Evolutionary conservation across 2,888 invertebrate species (phyloP).

Genomic region (Nemapogon koenigi): DNA sequence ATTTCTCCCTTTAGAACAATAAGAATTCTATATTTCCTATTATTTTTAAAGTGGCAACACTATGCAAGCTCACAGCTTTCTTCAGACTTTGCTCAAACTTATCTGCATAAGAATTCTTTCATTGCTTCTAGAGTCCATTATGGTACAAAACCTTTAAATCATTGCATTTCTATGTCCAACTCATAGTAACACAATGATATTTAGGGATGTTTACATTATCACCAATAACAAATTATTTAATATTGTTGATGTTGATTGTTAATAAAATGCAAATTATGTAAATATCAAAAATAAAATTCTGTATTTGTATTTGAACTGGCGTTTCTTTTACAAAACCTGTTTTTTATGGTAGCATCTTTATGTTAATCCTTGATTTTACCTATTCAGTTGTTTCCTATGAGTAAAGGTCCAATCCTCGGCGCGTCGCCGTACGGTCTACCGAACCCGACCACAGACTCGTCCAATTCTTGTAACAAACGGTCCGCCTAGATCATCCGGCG

Average conservation of each 20-base stretch:
- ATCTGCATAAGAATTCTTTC: constrained; percentile 34
- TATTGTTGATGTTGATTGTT: constrained; percentile 83
- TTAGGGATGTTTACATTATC: constrained; percentile 50
- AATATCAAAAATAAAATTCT: constrained; percentile 74
- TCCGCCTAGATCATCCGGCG: too few relatives aligned
- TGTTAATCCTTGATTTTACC: too few relatives aligned
- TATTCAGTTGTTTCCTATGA: too few relatives aligned
- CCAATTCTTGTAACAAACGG: too few relatives aligned
- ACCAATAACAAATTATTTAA: constrained; percentile 66
- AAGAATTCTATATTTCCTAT: not conserved
- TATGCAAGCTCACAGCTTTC: constrained; percentile 57
- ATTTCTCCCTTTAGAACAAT: too few relatives aligned
- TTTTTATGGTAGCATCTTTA: too few relatives aligned
- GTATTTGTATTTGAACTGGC: constrained; percentile 71
- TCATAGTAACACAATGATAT: constrained; percentile 35
- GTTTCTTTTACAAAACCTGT: constrained; percentile 13
- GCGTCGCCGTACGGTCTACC: too few relatives aligned
- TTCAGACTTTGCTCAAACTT: constrained; percentile 53
- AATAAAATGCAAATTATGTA: constrained; percentile 80
- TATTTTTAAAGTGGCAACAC: constrained; percentile 34
- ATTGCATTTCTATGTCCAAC: constrained; percentile 1
- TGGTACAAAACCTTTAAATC: not conserved
- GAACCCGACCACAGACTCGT: too few relatives aligned
- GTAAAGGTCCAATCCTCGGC: too few relatives aligned
- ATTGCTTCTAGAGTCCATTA: constrained; percentile 39